A percentile compares a stretch with the other conserved stretches of the same genome.
phyloP scores from a whole-genome alignment of 2,888 invertebrate species.

The Heliconius aoede region DNA sequence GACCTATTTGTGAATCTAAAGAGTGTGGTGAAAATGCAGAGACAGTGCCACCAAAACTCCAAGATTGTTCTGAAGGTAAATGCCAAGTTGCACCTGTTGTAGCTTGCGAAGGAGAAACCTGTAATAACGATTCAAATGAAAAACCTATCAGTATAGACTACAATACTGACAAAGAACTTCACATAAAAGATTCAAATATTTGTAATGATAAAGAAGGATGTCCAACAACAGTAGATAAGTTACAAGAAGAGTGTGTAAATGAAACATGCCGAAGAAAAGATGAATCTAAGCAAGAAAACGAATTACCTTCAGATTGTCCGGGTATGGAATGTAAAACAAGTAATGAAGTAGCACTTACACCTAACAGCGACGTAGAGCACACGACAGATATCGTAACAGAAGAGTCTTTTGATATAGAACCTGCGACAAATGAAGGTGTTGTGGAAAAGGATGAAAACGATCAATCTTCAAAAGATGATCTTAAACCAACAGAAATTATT shows the following conservation, averaged over 20 bases:
- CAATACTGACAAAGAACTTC: constrained; percentile 25
- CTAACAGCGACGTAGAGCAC: constrained; percentile 19
- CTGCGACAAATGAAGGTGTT: constrained; percentile 32
- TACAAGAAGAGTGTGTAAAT: constrained; percentile 57
- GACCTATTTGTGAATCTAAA: constrained; percentile 54
- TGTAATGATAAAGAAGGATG: constrained; percentile 55
- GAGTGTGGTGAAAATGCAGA: constrained; percentile 51
- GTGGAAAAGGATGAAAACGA: constrained; percentile 8
- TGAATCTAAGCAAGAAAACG: constrained; percentile 48
- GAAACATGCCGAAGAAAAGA: constrained; percentile 65
- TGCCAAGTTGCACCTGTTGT: constrained; percentile 46
- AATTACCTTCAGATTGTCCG: constrained; percentile 55
- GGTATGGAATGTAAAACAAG: constrained; percentile 54
- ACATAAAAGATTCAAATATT: constrained; percentile 37
- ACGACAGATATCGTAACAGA: neutral
- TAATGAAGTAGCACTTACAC: constrained; percentile 34
- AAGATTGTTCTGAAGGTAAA: constrained; percentile 35
- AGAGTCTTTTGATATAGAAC: constrained; percentile 39
- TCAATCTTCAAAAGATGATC: neutral
- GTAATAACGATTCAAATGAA: constrained; percentile 41
- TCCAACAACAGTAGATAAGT: constrained; percentile 33
- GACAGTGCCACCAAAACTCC: constrained; percentile 26
- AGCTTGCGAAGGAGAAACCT: constrained; percentile 53
- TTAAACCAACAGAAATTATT: neutral
- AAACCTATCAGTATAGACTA: neutral